Percentiles rank a stretch among this genome's conserved stretches.
Conservation (phyloP, 2,113 vertebrate genomes). For the Tachycineta bicolor region DNA sequence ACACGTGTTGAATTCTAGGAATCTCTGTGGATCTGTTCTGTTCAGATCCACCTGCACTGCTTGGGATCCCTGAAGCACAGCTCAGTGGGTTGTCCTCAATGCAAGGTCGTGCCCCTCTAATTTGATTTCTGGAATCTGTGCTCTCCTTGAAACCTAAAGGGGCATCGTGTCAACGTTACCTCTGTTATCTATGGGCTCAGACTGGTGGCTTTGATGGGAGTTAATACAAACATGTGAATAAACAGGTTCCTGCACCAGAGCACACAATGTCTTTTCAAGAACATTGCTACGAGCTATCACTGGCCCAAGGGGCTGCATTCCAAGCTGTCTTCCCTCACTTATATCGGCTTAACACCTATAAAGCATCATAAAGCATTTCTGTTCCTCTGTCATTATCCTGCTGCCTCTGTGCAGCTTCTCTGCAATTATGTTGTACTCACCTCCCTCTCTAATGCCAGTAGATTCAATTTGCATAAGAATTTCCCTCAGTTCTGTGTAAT, state of each 20-base stretch:
- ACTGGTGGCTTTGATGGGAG: background rate
- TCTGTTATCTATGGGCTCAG: background rate
- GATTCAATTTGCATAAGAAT: conserved; percentile 14
- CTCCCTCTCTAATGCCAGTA: background rate
- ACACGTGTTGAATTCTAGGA: fast-evolving
- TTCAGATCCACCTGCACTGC: background rate
- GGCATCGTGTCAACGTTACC: background rate
- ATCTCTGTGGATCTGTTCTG: fast-evolving
- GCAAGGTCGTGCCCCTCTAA: background rate
- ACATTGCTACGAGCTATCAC: background rate
- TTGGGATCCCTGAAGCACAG: background rate
- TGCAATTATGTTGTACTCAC: background rate
- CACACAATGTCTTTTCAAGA: background rate
- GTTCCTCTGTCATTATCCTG: background rate
- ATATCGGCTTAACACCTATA: background rate
- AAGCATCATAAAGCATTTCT: background rate
- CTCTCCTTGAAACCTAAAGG: background rate
- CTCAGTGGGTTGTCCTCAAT: background rate
- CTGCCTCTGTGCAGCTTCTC: background rate
- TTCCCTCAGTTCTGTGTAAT: background rate
- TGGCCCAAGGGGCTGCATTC: background rate
- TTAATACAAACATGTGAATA: background rate
- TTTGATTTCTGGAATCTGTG: fast-evolving
- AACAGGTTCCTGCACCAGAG: background rate
- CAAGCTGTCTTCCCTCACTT: background rate